Conservation (phyloP, 2,797 vertebrate genomes). For the Hippopotamyrus pictus region DNA sequence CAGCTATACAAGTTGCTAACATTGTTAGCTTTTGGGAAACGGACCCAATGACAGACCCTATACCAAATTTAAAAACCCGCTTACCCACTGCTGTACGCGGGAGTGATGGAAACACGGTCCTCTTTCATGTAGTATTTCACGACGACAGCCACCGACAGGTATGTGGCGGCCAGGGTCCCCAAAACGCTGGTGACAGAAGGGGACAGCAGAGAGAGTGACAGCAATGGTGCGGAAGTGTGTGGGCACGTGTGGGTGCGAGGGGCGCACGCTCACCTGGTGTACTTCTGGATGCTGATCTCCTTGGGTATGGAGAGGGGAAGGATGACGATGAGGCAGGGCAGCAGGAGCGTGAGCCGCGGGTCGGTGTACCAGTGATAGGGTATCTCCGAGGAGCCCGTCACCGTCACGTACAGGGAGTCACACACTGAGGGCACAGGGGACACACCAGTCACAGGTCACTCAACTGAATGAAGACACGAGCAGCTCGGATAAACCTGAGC, state of each 20-base stretch:
- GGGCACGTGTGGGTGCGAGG: not conserved
- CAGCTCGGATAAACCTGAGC: not conserved
- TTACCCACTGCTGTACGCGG: constrained; percentile 61
- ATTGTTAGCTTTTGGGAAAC: not conserved
- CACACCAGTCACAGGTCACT: not conserved
- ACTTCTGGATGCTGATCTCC: constrained; percentile 71
- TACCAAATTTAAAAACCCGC: constrained; percentile 24
- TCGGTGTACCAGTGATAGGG: constrained; percentile 64
- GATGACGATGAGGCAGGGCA: constrained; percentile 63
- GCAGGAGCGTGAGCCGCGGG: constrained; percentile 56
- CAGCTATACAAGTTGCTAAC: not conserved
- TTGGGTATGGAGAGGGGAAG: constrained; percentile 68
- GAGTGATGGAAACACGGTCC: constrained; percentile 35
- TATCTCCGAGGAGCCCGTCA: constrained; percentile 43
- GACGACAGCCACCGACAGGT: constrained; percentile 75
- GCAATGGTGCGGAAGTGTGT: no score
- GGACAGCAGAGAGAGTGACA: not conserved
- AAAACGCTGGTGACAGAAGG: constrained; percentile 64
- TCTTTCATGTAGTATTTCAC: constrained; percentile 70
- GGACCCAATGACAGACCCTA: not conserved
- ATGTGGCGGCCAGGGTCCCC: constrained; percentile 81
- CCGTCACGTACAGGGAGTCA: constrained; percentile 64
- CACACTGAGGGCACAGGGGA: constrained; percentile 59
- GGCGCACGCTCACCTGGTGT: constrained; percentile 57
- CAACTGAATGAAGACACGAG: not conserved